Percentiles rank a stretch among this genome's conserved stretches.
These are phyloP conservation scores for Erpetoichthys calabaricus DNA, from an alignment of 2,797 vertebrate species.

Conservation along the genomic window DNA sequence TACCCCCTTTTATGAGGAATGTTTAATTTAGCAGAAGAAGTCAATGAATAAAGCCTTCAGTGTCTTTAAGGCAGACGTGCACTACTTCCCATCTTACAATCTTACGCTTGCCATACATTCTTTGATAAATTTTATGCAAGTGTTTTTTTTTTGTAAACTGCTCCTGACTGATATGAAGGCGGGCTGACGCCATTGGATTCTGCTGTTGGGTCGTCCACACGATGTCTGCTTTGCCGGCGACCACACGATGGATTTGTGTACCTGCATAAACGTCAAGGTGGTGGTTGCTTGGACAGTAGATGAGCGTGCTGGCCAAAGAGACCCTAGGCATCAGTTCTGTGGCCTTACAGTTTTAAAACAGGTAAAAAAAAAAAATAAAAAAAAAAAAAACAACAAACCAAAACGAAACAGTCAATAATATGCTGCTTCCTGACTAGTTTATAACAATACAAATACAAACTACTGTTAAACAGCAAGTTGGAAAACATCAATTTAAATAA, in stretches of 20 bases:
- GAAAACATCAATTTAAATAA: conserved; percentile 60
- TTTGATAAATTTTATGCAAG: no score
- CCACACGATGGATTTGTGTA: rapidly evolving
- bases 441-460: conserved; percentile 58
- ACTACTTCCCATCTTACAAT: no score
- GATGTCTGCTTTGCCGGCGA: not conserved
- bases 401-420: conserved; percentile 56
- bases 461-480: conserved; percentile 60
- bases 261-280: conserved; percentile 3
- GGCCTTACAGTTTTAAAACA: conserved; percentile 36
- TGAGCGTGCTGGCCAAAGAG: no score
- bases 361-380: conserved; percentile 26
- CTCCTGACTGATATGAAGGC: no score
- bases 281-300: not conserved
- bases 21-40: no score
- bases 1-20: no score
- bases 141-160: no score
- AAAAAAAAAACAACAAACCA: conserved; percentile 39
- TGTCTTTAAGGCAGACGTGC: no score
- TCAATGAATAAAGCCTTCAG: no score
- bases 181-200: no score
- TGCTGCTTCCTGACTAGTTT: conserved; percentile 44
- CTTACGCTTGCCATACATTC: no score
- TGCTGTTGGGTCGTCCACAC: no score
- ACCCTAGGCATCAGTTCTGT: conserved; percentile 25